phyloP scores from a whole-genome alignment of 2,113 vertebrate species.

The Chaetodon auriga region DNA sequence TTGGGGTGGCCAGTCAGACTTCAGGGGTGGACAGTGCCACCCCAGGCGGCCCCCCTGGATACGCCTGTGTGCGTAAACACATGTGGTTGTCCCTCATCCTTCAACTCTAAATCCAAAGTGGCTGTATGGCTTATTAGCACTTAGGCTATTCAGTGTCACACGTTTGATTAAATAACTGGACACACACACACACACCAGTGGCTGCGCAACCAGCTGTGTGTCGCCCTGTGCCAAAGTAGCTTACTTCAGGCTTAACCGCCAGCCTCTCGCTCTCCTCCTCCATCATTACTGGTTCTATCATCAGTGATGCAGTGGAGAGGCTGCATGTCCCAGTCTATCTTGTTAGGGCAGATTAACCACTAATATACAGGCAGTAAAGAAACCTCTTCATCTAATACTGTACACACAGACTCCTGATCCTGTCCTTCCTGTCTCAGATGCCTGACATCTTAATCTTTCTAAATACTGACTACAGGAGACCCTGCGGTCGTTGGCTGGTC shows the following conservation, averaged over 20 bases:
- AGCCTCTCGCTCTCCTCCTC: slow-evolving; percentile 57
- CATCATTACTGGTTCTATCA: slow-evolving; percentile 77
- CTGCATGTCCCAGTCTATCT: slow-evolving; percentile 63
- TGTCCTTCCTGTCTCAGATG: slow-evolving; percentile 49
- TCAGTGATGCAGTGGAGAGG: slow-evolving; percentile 64
- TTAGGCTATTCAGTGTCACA: slow-evolving; percentile 78
- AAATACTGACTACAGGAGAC: slow-evolving; percentile 47
- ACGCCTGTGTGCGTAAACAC: slow-evolving; percentile 4
- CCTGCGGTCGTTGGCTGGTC: slow-evolving; percentile 5
- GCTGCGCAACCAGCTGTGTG: slow-evolving; percentile 55
- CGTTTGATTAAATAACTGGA: slow-evolving; percentile 80
- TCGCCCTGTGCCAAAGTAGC: slow-evolving; percentile 71
- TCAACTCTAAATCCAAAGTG: slow-evolving; percentile 39
- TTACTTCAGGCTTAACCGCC: slow-evolving; percentile 75
- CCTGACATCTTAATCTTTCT: slow-evolving; percentile 68
- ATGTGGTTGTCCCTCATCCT: slow-evolving; percentile 28
- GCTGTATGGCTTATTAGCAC: slow-evolving; percentile 64
- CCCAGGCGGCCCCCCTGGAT: too few species aligned
- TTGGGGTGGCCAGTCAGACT: too few species aligned
- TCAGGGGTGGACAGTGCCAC: too few species aligned
- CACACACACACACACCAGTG: slow-evolving; percentile 44
- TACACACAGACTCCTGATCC: slow-evolving; percentile 57
- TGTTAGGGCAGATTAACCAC: slow-evolving; percentile 77
- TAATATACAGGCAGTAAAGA: slow-evolving; percentile 67
- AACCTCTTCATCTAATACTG: slow-evolving; percentile 55